Percentiles rank a stretch among this genome's conserved stretches.
Conservation (phyloP, 2,797 vertebrate species). For the Pseudomugil gertrudae region DNA sequence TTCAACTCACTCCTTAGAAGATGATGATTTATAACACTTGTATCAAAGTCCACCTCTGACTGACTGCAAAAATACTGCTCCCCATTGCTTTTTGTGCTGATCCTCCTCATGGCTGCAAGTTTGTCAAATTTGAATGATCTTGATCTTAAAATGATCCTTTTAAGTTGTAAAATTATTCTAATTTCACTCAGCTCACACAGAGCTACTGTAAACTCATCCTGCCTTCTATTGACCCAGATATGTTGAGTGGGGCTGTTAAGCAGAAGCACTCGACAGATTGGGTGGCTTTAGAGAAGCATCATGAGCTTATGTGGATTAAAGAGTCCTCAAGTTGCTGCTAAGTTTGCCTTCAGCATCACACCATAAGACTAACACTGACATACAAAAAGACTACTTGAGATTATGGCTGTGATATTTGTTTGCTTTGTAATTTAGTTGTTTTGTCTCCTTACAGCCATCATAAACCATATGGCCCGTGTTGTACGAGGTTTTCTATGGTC, state of each 20-base stretch:
- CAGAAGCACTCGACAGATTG: conserved; percentile 75
- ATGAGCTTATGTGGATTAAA: conserved; percentile 76
- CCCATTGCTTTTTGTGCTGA: conserved; percentile 22
- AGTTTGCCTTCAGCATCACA: conserved; percentile 40
- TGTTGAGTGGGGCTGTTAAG: conserved; percentile 59
- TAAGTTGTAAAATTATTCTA: not conserved
- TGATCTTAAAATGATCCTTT: conserved; percentile 2
- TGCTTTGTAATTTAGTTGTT: conserved; percentile 8
- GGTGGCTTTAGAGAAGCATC: conserved; percentile 75
- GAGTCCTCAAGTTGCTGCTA: conserved; percentile 43
- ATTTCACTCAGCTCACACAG: conserved; percentile 1
- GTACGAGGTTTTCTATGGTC: not conserved
- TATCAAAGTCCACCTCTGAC: conserved; percentile 21
- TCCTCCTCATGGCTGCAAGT: conserved; percentile 5
- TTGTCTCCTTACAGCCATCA: no score
- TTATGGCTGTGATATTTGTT: not conserved
- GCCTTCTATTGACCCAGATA: conserved; percentile 66
- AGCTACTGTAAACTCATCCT: conserved; percentile 8
- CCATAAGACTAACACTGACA: not conserved
- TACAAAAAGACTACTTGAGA: not conserved
- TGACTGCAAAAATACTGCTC: conserved; percentile 19
- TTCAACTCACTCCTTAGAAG: conserved; percentile 21
- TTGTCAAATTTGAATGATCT: not conserved
- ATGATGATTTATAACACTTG: conserved; percentile 7
- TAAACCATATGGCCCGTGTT: no score